Evolutionary conservation across 2,888 invertebrate genomes (phyloP).

Genomic region (Caenorhabditis sp.): DNA sequence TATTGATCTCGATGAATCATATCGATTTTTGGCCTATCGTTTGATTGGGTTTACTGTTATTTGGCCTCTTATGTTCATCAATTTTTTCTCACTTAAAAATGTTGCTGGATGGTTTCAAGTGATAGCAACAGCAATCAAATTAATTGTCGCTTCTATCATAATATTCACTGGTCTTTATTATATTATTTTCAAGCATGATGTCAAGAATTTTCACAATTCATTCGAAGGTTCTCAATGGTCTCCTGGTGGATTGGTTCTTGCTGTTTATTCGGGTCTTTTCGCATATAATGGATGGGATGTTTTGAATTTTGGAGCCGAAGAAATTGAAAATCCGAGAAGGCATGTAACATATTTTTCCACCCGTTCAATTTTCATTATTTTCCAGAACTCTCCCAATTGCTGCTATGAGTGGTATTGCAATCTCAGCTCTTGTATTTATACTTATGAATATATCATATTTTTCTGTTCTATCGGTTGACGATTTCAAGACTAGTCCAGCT

Average conservation of each 20-base stretch:
- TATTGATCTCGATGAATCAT: conserved; percentile 25
- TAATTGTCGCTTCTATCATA: conserved; percentile 57
- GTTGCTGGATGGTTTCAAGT: conserved; percentile 63
- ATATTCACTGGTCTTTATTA: conserved; percentile 62
- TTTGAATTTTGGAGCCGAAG: conserved; percentile 65
- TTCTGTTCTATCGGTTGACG: conserved; percentile 82
- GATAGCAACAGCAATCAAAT: conserved; percentile 57
- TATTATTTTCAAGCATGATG: conserved; percentile 56
- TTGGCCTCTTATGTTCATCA: conserved; percentile 47
- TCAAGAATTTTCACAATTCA: conserved; percentile 46
- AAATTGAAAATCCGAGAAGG: conserved; percentile 63
- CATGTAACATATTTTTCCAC: conserved; percentile 12
- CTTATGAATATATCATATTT: conserved; percentile 90
- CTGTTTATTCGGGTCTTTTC: conserved; percentile 55
- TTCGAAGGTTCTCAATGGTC: conserved; percentile 54
- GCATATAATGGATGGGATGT: conserved; percentile 70
- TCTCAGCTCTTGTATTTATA: conserved; percentile 77
- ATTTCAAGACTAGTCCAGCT: conserved; percentile 83
- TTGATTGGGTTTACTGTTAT: conserved; percentile 46
- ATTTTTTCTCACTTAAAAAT: conserved; percentile 53
- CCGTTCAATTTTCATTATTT: background rate
- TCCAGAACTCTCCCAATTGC: conserved; percentile 63
- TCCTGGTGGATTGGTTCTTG: conserved; percentile 59
- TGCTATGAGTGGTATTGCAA: conserved; percentile 57
- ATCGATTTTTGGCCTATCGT: conserved; percentile 24